These are phyloP conservation scores for Troglohyphantes excavatus DNA, from an alignment of 2,888 invertebrate species.

Conservation along the genomic window DNA sequence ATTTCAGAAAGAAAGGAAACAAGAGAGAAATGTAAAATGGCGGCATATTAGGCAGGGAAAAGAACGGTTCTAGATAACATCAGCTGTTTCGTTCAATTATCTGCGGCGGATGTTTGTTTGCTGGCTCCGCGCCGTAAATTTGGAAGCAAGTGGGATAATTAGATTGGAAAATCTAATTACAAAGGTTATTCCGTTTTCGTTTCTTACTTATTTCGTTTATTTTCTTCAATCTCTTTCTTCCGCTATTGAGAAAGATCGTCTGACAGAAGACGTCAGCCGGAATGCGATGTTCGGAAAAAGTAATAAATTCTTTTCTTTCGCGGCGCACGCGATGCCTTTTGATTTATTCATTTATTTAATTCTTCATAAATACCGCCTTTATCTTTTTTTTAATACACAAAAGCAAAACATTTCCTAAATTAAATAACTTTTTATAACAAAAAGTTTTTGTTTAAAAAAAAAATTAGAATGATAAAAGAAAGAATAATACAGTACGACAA, in stretches of 20 bases:
- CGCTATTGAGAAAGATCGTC: conserved; percentile 7
- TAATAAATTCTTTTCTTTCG: conserved; percentile 53
- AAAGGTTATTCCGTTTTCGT: conserved; percentile 72
- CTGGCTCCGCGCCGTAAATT: conserved; percentile 57
- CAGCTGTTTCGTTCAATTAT: conserved; percentile 75
- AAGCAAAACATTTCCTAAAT: not conserved
- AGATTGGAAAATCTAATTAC: conserved; percentile 76
- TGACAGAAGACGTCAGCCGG: conserved; percentile 65
- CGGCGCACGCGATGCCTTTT: not conserved
- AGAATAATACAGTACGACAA: too few species aligned
- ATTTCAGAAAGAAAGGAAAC: conserved; percentile 35
- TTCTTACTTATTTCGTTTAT: conserved; percentile 40
- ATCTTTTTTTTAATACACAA: not conserved
- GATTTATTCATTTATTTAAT: not conserved
- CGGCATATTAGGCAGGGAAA: conserved; percentile 54
- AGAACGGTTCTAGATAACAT: conserved; percentile 64
- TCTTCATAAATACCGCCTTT: not conserved
- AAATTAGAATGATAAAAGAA: too few species aligned
- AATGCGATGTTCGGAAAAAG: conserved; percentile 29
- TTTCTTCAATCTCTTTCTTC: conserved; percentile 7
- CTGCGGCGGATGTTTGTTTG: conserved; percentile 68
- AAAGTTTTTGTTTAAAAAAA: too few species aligned
- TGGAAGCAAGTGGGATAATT: conserved; percentile 73
- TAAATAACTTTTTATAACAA: not conserved
- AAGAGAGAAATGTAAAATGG: conserved; percentile 52